Conservation (phyloP, 2,113 vertebrate genomes). For the Cephalopholis sonnerati region DNA sequence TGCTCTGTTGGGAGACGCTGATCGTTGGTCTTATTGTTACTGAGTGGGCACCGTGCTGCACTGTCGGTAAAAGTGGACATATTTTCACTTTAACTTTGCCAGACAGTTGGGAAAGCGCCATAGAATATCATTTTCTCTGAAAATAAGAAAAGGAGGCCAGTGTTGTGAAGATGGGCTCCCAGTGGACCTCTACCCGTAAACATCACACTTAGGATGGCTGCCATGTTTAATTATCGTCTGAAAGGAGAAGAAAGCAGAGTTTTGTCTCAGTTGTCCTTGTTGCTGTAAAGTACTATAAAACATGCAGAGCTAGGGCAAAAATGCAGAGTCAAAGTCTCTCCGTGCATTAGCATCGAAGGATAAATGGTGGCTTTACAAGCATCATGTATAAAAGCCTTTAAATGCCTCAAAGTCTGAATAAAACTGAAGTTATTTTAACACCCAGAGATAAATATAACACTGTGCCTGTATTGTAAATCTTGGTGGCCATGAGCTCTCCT, state of each 20-base stretch:
- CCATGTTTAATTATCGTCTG: slow-evolving; percentile 47
- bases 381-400: neutral
- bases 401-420: no score
- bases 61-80: slow-evolving; percentile 13
- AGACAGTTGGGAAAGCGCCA: slow-evolving; percentile 1
- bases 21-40: slow-evolving; percentile 4
- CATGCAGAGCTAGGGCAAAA: neutral
- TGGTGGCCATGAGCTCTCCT: neutral
- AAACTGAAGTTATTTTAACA: neutral
- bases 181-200: slow-evolving; percentile 27
- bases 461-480: neutral
- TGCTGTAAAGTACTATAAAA: neutral
- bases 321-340: neutral
- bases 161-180: slow-evolving; percentile 20
- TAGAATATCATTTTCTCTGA: neutral
- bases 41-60: neutral
- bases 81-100: slow-evolving; percentile 27
- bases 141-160: slow-evolving; percentile 43
- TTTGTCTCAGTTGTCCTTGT: slow-evolving; percentile 1
- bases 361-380: neutral
- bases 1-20: slow-evolving; percentile 14
- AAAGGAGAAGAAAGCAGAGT: slow-evolving; percentile 2
- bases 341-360: no score
- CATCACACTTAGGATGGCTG: slow-evolving; percentile 33
- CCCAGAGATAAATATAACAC: neutral